A percentile compares a stretch with the other conserved stretches of the same genome.
Conservation (phyloP, 2,888 invertebrate genomes). For the Athalia cordata region DNA sequence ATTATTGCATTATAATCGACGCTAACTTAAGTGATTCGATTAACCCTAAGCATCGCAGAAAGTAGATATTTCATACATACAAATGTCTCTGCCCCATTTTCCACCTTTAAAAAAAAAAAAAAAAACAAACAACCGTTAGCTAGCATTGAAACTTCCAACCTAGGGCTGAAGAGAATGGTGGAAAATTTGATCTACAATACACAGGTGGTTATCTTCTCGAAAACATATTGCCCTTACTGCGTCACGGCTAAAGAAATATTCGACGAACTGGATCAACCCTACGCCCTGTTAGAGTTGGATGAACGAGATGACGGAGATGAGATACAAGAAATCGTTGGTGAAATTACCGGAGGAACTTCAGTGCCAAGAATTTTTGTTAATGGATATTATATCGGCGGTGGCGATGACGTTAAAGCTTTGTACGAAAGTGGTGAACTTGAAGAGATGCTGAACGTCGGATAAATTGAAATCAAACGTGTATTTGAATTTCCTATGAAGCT, state of each 20-base stretch:
- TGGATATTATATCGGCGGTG: slow-evolving; percentile 45
- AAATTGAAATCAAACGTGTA: not conserved
- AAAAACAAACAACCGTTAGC: not conserved
- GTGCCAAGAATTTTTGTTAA: slow-evolving; percentile 48
- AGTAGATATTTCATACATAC: too few relatives aligned
- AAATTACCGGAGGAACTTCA: slow-evolving; percentile 44
- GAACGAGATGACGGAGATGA: slow-evolving; percentile 36
- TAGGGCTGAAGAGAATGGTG: slow-evolving; percentile 1
- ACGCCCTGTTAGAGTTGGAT: slow-evolving; percentile 44
- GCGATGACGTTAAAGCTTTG: slow-evolving; percentile 40
- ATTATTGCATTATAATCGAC: too few relatives aligned
- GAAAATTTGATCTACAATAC: slow-evolving; percentile 42
- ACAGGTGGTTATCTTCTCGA: slow-evolving; percentile 46
- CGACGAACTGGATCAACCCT: slow-evolving; percentile 10
- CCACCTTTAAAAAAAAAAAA: not conserved
- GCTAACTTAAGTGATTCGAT: too few relatives aligned
- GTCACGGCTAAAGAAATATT: slow-evolving; percentile 34
- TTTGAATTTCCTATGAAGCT: not conserved
- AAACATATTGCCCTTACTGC: slow-evolving; percentile 45
- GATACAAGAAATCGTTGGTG: slow-evolving; percentile 40
- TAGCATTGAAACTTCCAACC: not conserved
- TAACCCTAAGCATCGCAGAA: too few relatives aligned
- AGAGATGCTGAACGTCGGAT: not conserved
- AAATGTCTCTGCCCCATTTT: not conserved
- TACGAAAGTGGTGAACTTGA: slow-evolving; percentile 33